Evolutionary conservation across 2,888 invertebrate genomes (phyloP).

Genomic region (Blastobasis adustella): DNA sequence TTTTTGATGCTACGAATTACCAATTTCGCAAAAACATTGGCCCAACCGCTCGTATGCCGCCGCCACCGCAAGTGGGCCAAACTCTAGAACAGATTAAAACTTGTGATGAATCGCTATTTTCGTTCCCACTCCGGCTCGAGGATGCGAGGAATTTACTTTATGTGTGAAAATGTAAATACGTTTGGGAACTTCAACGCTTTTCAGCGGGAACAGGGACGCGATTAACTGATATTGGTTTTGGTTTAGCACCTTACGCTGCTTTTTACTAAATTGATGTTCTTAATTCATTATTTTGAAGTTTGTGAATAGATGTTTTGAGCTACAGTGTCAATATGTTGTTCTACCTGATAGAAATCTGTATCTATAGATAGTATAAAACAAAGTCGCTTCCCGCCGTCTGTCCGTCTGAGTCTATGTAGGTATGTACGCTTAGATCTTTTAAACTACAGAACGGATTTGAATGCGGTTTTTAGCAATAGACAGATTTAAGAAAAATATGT

Average conservation of each 20-base stretch:
- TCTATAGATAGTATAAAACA: too few relatives aligned
- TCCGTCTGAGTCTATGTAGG: too few relatives aligned
- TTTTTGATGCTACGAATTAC: background rate
- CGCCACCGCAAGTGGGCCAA: slow-evolving; percentile 51
- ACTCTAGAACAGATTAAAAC: slow-evolving; percentile 68
- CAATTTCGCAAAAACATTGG: background rate
- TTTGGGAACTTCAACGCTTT: slow-evolving; percentile 49
- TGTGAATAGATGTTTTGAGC: too few relatives aligned
- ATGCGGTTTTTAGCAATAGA: too few relatives aligned
- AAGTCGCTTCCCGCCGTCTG: too few relatives aligned
- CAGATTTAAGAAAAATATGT: too few relatives aligned
- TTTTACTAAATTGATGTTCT: too few relatives aligned
- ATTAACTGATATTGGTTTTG: background rate
- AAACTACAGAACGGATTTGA: too few relatives aligned
- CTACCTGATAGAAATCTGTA: too few relatives aligned
- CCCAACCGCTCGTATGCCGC: slow-evolving; percentile 15
- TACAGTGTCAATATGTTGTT: too few relatives aligned
- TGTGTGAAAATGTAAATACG: slow-evolving; percentile 71
- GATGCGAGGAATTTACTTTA: slow-evolving; percentile 63
- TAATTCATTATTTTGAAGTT: too few relatives aligned
- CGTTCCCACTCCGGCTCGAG: slow-evolving; percentile 55
- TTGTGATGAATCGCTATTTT: slow-evolving; percentile 70
- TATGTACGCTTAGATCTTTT: too few relatives aligned
- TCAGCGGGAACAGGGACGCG: slow-evolving; percentile 6
- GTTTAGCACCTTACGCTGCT: background rate